Evolutionary conservation across 2,113 vertebrate genomes (phyloP), one percentile per base, ranked within the genome.

Genomic region (Labeo catla): DNA sequence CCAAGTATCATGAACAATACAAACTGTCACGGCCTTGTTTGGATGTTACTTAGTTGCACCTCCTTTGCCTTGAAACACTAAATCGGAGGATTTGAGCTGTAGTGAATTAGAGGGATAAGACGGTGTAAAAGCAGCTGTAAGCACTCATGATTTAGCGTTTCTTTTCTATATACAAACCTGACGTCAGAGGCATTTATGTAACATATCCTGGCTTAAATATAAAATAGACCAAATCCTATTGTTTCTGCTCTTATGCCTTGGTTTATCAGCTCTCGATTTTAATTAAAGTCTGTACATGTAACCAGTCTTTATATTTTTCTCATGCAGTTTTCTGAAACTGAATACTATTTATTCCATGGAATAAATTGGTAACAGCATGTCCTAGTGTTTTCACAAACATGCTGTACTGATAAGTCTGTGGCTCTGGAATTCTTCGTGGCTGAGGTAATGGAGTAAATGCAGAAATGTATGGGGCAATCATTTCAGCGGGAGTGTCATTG

Each of bases 1-100:
- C 68, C 57, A 81, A 90, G 54, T 28, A 82, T 87, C 81, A 59
- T 59, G 39, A 86, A 87, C 84, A 89, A 86, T 84, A 34, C 81
- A 59, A 84, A 77, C 85, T 2, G 79, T 34, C 13, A n/a, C 59
- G 15, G 66, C 68, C 59, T 84, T 61, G 85, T 86, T 83, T 81
- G 34, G 77, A 49, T 79, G 80, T 59, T 86, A 43, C 43, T 76
- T 52, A 66, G 73, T 63, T 28, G 43, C 21, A 11, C 16, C n/a
- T 70, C 10, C 52, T 50, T 81, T 65, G 7, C 50, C 28, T 50
- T 61, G n/a, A 45, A 45, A 19, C 16, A 54, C 15, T 49, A 50
- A 81, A 39, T n/a, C 13, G 28, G 61, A 66, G 19, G 65, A 8
- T 21, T 12, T 19, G 16, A 21, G 63, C 28, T 72, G 19, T 39